These are phyloP conservation scores for Oconnorella tubifera DNA, from an alignment of 2,888 invertebrate species.

Conservation along the genomic window DNA sequence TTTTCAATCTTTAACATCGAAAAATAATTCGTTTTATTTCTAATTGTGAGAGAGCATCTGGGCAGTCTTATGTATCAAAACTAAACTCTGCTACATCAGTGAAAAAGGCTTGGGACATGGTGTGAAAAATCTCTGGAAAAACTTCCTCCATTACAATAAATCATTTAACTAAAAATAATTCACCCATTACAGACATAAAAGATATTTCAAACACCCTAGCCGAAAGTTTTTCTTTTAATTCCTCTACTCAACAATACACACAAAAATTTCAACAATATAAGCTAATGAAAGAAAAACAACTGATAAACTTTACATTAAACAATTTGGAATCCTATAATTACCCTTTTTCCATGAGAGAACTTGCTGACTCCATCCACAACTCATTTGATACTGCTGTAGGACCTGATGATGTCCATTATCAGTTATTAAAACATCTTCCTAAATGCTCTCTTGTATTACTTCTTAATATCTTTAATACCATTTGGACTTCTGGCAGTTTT, in stretches of 20 bases:
- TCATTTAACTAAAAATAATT: neutral
- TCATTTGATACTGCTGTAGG: neutral
- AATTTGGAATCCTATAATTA: neutral
- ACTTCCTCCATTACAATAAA: neutral
- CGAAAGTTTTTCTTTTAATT: neutral
- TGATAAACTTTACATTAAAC: neutral
- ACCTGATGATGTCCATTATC: neutral
- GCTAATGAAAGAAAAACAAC: neutral
- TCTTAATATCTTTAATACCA: slow-evolving; percentile 21
- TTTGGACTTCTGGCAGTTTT: slow-evolving; percentile 25
- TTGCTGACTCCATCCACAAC: neutral
- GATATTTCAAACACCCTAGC: neutral
- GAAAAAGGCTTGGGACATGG: neutral
- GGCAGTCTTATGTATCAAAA: no score
- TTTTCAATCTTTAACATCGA: no score
- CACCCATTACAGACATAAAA: neutral
- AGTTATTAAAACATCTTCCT: neutral
- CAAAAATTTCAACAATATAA: neutral
- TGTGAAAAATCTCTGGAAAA: neutral
- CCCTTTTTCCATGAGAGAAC: neutral
- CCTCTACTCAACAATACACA: neutral
- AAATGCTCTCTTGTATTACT: neutral
- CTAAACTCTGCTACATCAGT: no score
- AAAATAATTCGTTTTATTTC: no score
- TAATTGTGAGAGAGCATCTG: no score